Evolutionary conservation across 1,140 invertebrate species (phyloP).

Genomic region (Acromyrmex heyeri): DNA sequence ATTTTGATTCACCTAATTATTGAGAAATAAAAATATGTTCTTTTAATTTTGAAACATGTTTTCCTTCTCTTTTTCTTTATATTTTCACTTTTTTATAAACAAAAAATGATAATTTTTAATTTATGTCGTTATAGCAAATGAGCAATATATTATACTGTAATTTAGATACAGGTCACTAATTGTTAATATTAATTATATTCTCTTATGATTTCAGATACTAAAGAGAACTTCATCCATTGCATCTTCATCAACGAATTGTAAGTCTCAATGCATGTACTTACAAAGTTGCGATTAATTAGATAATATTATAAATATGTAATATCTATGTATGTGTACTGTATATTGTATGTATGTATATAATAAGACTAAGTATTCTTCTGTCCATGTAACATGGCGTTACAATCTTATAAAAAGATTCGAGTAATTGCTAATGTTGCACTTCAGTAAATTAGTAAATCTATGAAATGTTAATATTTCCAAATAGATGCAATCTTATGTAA

Average conservation of each 20-base stretch:
- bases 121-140: too few relatives aligned
- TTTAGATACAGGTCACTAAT: neutral
- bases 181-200: conserved; percentile 7
- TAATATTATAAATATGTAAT: neutral
- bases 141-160: too few relatives aligned
- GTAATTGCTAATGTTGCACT: neutral
- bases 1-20: too few relatives aligned
- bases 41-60: too few relatives aligned
- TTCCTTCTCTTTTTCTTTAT: too few relatives aligned
- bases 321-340: neutral
- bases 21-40: too few relatives aligned
- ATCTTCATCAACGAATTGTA: neutral
- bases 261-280: conserved; percentile 14
- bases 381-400: neutral
- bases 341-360: neutral
- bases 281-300: neutral
- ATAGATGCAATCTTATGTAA: neutral
- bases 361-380: neutral
- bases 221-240: neutral
- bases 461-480: neutral
- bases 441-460: neutral
- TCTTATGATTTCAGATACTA: conserved; percentile 7
- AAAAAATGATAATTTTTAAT: too few relatives aligned
- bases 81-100: too few relatives aligned
- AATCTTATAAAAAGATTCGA: neutral